Percentiles rank a stretch among this genome's conserved stretches.
These are phyloP conservation scores for Drosophila nigromelanica DNA, from an alignment of 1,140 invertebrate species.

Conservation along the genomic window DNA sequence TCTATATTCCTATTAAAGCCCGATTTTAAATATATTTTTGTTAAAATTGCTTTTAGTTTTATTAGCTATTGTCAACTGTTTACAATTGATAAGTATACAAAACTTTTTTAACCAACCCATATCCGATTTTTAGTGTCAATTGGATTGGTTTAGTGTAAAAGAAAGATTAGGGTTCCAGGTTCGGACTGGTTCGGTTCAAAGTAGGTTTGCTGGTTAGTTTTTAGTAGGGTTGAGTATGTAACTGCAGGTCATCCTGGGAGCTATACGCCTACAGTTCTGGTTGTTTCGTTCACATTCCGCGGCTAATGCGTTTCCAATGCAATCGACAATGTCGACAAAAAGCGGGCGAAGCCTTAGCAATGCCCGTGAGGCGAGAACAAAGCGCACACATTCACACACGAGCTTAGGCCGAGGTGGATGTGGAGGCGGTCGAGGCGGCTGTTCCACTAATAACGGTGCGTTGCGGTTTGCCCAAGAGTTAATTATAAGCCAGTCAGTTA, in stretches of 20 bases:
- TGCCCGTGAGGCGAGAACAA: conserved; percentile 59
- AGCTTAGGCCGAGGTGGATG: conserved; percentile 6
- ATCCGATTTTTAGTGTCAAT: too few species aligned
- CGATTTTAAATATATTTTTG: too few species aligned
- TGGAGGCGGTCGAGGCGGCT: not conserved
- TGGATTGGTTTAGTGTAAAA: too few species aligned
- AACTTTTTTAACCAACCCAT: too few species aligned
- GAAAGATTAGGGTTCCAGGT: too few species aligned
- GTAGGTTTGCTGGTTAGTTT: not conserved
- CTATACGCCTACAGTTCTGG: not conserved
- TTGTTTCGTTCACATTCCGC: conserved; percentile 51
- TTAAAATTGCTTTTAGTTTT: too few species aligned
- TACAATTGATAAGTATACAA: too few species aligned
- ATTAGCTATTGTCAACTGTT: too few species aligned
- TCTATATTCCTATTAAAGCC: too few species aligned
- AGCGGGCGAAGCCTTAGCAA: conserved; percentile 56
- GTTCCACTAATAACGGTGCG: conserved; percentile 63
- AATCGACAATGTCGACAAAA: conserved; percentile 28
- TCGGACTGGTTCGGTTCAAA: not conserved
- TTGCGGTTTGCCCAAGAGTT: conserved; percentile 75
- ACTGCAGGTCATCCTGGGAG: conserved; percentile 7
- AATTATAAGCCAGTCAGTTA: conserved; percentile 71
- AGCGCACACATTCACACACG: conserved; percentile 57
- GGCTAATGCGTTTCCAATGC: conserved; percentile 73
- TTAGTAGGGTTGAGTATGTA: not conserved